Evolutionary conservation across 2,888 invertebrate species (phyloP).

Genomic region (Hypselothyrea guttata): DNA sequence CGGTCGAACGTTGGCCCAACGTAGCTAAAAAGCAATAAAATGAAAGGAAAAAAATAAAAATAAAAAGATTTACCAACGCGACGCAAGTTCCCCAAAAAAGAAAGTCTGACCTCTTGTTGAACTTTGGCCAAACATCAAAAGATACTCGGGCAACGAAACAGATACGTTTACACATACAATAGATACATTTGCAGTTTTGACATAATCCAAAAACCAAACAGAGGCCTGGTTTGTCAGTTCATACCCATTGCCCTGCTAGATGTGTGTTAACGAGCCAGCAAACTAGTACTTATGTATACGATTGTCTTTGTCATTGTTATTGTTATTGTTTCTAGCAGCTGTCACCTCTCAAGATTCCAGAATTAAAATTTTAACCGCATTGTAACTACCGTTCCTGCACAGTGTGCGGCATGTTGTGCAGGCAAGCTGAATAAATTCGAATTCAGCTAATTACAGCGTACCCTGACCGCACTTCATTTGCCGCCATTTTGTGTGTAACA

Average conservation of each 20-base stretch:
- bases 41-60: too few species aligned
- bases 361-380: too few species aligned
- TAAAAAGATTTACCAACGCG: slow-evolving; percentile 70
- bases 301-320: background rate
- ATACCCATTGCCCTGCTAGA: slow-evolving; percentile 5
- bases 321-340: background rate
- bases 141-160: background rate
- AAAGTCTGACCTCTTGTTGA: slow-evolving; percentile 53
- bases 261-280: slow-evolving; percentile 40
- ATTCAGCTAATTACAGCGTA: slow-evolving; percentile 43
- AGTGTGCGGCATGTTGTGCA: slow-evolving; percentile 10
- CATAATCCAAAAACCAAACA: background rate
- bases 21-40: slow-evolving; percentile 49
- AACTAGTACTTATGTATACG: background rate
- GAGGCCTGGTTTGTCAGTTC: slow-evolving; percentile 32
- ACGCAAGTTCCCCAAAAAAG: slow-evolving; percentile 39
- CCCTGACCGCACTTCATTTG: slow-evolving; percentile 34
- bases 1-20: slow-evolving; percentile 42
- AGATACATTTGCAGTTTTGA: slow-evolving; percentile 26
- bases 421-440: slow-evolving; percentile 31
- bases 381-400: background rate
- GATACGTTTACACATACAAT: background rate
- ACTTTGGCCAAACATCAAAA: slow-evolving; percentile 27
- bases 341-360: background rate
- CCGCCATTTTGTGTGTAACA: slow-evolving; percentile 41